Evolutionary conservation across 1,140 invertebrate species (phyloP), one percentile per base, ranked within the genome.

Genomic region (Drosophila subpulchrella): DNA sequence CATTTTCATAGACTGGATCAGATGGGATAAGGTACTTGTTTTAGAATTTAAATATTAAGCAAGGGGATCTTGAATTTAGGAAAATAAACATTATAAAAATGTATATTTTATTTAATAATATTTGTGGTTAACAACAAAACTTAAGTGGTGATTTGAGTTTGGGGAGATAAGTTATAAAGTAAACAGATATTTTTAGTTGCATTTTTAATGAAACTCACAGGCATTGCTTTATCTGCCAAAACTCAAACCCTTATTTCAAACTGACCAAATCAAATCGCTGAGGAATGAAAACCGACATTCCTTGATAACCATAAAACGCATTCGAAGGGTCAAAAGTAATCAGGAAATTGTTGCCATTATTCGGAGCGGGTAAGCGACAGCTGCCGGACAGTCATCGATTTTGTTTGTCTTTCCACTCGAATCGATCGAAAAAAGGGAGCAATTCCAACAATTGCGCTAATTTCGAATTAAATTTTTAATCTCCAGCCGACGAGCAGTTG

Each of bases 401-500:
- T 82, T 82, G 61, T 78, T 74, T 86, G 74, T 85, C 61, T 81
- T 86, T 84, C 41, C 73, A 67, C 71, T 61, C 47, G 47, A 71
- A 70, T 75, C 48, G 59, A 61, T 56, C 12, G 56, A 38, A 34
- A 63, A 81, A 81, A 75, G 78, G 74, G 70, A 86, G 82, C 84
- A 88, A 89, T 76, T 58, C 80, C 77, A 89, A 89, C 84, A 89
- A 89, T 89, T 89, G 84, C 80, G 74, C 84, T 89, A 89, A 89
- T 89, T 89, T 89, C 84, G 85, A 89, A 89, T 78, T 89, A 89
- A 89, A 89, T 89, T 89, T 89, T 89, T 89, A 89, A 89, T 88
- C 84, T 84, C 61, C 39, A 65, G 56, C 65, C 30, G 62, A 55
- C 32, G 75, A 60, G 77, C 75, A 78, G 84, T 82, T 67, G 70